Conservation (phyloP, 2,888 invertebrate genomes). For the Teleogryllus oceanicus region DNA sequence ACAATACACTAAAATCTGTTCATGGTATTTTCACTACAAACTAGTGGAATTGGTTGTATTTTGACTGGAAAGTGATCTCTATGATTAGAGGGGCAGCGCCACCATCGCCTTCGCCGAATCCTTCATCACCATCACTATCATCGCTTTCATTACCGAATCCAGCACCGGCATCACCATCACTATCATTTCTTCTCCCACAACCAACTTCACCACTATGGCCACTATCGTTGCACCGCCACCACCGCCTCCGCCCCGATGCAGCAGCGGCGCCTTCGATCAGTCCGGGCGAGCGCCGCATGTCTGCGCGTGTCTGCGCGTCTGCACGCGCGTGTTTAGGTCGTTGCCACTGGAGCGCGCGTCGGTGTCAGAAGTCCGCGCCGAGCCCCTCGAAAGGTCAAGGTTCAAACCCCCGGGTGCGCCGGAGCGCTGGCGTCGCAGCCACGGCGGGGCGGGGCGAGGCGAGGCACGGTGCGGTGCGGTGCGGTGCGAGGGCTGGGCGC, state of each 20-base stretch:
- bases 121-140: too few species aligned
- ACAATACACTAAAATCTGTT: too few species aligned
- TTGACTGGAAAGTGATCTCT: too few species aligned
- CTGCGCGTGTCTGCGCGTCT: too few species aligned
- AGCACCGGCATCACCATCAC: too few species aligned
- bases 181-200: background rate
- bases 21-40: too few species aligned
- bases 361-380: background rate
- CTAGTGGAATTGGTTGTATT: too few species aligned
- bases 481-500: background rate
- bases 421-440: background rate
- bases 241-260: background rate
- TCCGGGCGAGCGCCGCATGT: too few species aligned
- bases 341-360: background rate
- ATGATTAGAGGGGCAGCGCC: too few species aligned
- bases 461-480: background rate
- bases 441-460: background rate
- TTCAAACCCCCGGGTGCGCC: slow-evolving; percentile 18
- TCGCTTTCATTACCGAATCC: too few species aligned
- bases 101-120: too few species aligned
- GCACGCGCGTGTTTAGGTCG: background rate
- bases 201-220: background rate
- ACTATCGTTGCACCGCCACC: background rate
- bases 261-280: too few species aligned
- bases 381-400: background rate